A percentile compares a stretch with the other conserved stretches of the same genome.
Evolutionary conservation across 2,113 vertebrate species (phyloP).

Genomic region (Puma concolor): DNA sequence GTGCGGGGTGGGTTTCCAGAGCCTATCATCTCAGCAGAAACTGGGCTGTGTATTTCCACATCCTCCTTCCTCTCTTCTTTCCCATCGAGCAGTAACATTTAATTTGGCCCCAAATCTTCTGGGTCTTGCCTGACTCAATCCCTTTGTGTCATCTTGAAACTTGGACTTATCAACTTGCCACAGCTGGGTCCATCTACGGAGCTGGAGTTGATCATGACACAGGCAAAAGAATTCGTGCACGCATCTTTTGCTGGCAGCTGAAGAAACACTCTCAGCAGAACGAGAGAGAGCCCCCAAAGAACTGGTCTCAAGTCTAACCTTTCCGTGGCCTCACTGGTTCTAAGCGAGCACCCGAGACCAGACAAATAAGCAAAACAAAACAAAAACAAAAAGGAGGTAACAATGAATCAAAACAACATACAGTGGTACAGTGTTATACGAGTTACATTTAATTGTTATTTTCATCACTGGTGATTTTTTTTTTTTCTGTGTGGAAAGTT

Average conservation of each 20-base stretch:
- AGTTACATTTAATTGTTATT: not conserved
- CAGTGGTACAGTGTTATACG: not conserved
- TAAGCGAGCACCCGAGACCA: not conserved
- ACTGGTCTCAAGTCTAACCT: slow-evolving; percentile 3
- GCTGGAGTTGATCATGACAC: not conserved
- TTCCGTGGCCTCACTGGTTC: not conserved
- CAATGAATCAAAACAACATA: not conserved
- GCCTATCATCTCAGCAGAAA: not conserved
- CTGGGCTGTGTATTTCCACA: not conserved
- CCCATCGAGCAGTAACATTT: not conserved
- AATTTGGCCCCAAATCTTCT: not conserved
- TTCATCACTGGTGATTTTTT: not conserved
- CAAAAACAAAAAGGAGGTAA: not conserved
- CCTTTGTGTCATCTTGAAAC: slow-evolving; percentile 13
- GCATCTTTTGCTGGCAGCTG: not conserved
- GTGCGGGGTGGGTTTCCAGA: not conserved
- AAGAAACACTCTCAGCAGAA: not conserved
- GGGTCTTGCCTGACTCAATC: not conserved
- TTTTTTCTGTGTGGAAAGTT: not conserved
- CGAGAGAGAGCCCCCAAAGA: not conserved
- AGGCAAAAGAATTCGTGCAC: not conserved
- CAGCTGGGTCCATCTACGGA: not conserved
- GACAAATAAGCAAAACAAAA: not conserved
- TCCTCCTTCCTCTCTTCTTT: not conserved
- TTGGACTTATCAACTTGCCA: not conserved